Base-by-base conservation (phyloP, 1,140 invertebrate genomes). In the Bombus pascuorum region DNA sequence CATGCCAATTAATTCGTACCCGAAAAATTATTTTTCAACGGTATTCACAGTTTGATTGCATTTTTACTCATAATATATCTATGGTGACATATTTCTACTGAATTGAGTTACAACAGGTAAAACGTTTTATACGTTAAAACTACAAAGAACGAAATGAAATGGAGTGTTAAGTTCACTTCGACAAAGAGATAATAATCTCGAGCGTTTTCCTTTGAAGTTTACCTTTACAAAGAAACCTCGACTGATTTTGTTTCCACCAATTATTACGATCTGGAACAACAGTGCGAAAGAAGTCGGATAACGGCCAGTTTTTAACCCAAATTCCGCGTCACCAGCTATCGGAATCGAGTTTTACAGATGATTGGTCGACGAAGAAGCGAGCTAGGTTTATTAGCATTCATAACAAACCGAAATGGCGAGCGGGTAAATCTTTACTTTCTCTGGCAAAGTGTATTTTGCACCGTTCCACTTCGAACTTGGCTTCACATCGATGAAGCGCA, bases 341-440 rank as follows among this genome's bases (percentile, higher is more conserved):
- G 74, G 28, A 59, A n/a, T 53, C 74, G 34, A 22, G 34, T 59
- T 76, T 39, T 39, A 59, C 74, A 22, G 74, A 59, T 76, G 59
- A 76, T 76, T 76, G 74, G 74, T 34, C 32, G 32, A 5, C 6
- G 34, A 18, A n/a, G n/a, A 10, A 76, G 10, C 53, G 25, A 34
- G 74, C 74, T 6, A 13, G 13, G 74, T 34, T 28, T 76, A 59
- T 76, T 76, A 76, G 74, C 74, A 76, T 57, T 76, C 32, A 39
- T 76, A 76, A 76, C 53, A 76, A 39, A 59, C 53, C n/a, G 74
- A 59, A 76, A 59, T 76, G 47, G 53, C 74, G 74, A 76, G 53
- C 34, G 53, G 25, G 34, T 76, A 70, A 70, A 70, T 68, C 34
- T 77, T 66, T 53, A 53, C 62, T 18, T n/a, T 32, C 42, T 4